Base-by-base conservation (phyloP, 2,888 invertebrate species). In the Timema podura region DNA sequence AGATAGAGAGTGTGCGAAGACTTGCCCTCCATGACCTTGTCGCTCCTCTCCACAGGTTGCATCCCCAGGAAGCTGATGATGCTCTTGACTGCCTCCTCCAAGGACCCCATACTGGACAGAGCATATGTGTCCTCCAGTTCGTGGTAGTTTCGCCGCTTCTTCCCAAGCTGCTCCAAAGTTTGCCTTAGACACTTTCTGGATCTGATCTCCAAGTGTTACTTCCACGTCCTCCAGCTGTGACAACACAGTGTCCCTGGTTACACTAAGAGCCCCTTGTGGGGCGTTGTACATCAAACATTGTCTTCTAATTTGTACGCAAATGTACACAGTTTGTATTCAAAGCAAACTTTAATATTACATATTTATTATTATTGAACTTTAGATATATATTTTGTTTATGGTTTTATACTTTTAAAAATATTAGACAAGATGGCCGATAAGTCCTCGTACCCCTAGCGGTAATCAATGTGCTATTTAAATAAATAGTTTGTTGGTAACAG, bases 41-140 rank as follows among this genome's bases (percentile, higher is more conserved):
- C 95, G 1, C 91, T 89, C 54, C 93, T 84, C 79, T 96, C 95
- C 67, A 92, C 92, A 0, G 95, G 89, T 76, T 91, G 92, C 80
- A 96, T 84, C 0, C 95, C 95, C 75, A 96, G 83, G 80, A 92
- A 94, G 77, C 88, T 88, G 6, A 92, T 85, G 67, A 96, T 90
- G 79, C 90, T 93, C 78, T 90, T 90, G 3, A 95, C 91, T 0
- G 95, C 95, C 76, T 92, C 92, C 77, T 93, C 91, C 49, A 96
- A 80, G 13, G 89, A 89, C 72, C 85, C 88, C 75, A 93, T 90
- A 5, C 89, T 87, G 0, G 94, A 89, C 16, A 99, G 83, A 0
- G 92, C 92, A 80, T 94, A 99, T 0, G 98, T 98, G 76, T 98
- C 98, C 76, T 95, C 95, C 9, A 93, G 86, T 83, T 96, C 95